Base-by-base conservation (phyloP, 2,113 vertebrate genomes). In the Atherinomorus stipes region DNA sequence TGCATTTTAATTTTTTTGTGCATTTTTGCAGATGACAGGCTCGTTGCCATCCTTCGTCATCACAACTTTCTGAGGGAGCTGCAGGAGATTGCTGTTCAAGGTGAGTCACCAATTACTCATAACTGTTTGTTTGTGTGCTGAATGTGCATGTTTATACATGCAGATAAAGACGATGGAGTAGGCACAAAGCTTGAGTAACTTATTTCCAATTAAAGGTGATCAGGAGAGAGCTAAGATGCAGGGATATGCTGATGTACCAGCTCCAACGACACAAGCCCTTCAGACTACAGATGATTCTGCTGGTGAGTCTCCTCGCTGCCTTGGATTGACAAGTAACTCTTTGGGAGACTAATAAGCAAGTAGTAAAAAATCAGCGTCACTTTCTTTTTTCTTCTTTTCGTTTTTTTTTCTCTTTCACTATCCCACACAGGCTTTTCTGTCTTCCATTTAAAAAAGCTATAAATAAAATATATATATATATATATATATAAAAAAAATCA, bases 41-140 rank as follows among this genome's bases (percentile, higher is more conserved):
- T 99, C 53, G 94, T 96, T 77, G 95, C 95, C 21, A 94, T 98
- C 70, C 96, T 99, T 60, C 95, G 96, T 21, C 97, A 96, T 76
- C 95, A 93, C 64, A 97, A 96, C 81, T 93, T 99, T 66, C 87
- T 99, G 80, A 95, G 93, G 80, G 96, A 98, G 86, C 94, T 99
- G 78, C 97, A 97, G 85, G 95, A 96, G 76, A 94, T 99, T 7
- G 96, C 96, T 19, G 83, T 91, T 58, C 91, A 95, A 94, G 98
- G 97, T 98, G 94, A 87, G 81, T 80, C 74, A 71, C 11, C 0
- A 13, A 26, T 73, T 26, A 10, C 23, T 61, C 18, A 22, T 18
- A 23, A 26, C 22, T 28, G 12, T 45, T 31, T 52, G 31, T 51
- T 23, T 37, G 18, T 19, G 26, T 34, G 34, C n/a, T 34, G 57